These are phyloP conservation scores for Tetropium fuscum DNA, from an alignment of 2,888 invertebrate genomes.

Conservation along the genomic window DNA sequence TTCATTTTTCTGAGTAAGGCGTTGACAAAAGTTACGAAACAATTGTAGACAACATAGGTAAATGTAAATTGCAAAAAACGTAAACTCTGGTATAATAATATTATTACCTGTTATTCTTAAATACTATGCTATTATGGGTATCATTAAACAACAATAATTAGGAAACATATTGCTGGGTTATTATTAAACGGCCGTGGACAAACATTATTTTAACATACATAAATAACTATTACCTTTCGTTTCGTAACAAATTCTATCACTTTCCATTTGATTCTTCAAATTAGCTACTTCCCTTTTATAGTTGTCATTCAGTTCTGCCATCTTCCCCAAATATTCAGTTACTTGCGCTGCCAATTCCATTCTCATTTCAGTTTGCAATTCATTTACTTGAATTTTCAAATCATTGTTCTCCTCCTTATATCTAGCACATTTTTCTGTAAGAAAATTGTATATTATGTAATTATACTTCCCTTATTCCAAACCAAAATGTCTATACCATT, in stretches of 20 bases:
- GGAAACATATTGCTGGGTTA: no score
- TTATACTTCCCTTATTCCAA: background rate
- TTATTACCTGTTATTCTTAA: no score
- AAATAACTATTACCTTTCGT: conserved; percentile 41
- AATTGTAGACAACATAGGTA: no score
- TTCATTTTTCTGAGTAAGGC: no score
- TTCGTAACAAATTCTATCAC: conserved; percentile 30
- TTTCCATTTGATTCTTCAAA: conserved; percentile 37
- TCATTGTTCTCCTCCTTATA: conserved; percentile 26
- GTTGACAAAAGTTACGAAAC: no score
- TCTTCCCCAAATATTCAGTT: conserved; percentile 24
- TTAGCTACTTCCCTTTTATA: conserved; percentile 26
- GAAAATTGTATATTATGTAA: background rate
- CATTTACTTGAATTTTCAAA: conserved; percentile 22
- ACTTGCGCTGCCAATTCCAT: conserved; percentile 25
- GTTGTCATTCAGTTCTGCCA: conserved; percentile 26
- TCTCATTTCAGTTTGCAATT: conserved; percentile 23
- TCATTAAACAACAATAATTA: no score
- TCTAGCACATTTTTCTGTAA: conserved; percentile 30
- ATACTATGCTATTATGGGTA: no score
- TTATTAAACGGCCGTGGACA: no score
- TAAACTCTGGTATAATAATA: no score
- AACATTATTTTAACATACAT: no score
- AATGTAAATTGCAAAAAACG: no score
- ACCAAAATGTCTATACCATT: conserved; percentile 25